Percentiles rank a stretch among this genome's conserved stretches.
These are phyloP conservation scores for Caerostris extrusa DNA, from an alignment of 1,140 invertebrate genomes.

Conservation along the genomic window DNA sequence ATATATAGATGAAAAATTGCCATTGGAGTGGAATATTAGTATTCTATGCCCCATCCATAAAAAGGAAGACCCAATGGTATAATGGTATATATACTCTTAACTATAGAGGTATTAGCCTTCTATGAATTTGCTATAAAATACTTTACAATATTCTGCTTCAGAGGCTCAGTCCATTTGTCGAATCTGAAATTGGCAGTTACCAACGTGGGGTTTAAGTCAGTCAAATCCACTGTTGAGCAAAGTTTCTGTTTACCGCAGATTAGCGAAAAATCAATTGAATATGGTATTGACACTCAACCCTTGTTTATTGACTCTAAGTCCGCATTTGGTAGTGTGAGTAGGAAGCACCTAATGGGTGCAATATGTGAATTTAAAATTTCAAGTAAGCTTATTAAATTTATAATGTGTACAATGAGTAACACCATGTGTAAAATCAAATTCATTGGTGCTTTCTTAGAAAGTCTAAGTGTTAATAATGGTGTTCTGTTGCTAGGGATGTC, in stretches of 20 bases:
- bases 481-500: not conserved
- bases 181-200: slow-evolving; percentile 26
- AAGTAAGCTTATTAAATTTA: not conserved
- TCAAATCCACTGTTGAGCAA: not conserved
- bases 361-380: not conserved
- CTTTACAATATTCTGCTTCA: not conserved
- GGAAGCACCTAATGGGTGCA: not conserved
- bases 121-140: not conserved
- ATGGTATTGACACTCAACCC: slow-evolving; percentile 7
- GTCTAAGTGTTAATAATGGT: too few species aligned
- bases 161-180: not conserved
- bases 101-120: not conserved
- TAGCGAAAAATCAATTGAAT: not conserved
- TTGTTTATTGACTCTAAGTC: not conserved
- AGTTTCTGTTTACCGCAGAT: not conserved
- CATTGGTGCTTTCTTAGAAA: too few species aligned
- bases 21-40: not conserved
- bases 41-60: not conserved
- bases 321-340: not conserved
- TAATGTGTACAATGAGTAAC: not conserved
- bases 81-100: not conserved
- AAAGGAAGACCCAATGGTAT: too few species aligned
- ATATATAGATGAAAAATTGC: not conserved
- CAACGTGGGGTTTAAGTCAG: not conserved
- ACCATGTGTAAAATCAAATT: not conserved